Evolutionary conservation across 2,797 vertebrate genomes (phyloP), one percentile per base, ranked within the genome.

Genomic region (Notamacropus eugenii): DNA sequence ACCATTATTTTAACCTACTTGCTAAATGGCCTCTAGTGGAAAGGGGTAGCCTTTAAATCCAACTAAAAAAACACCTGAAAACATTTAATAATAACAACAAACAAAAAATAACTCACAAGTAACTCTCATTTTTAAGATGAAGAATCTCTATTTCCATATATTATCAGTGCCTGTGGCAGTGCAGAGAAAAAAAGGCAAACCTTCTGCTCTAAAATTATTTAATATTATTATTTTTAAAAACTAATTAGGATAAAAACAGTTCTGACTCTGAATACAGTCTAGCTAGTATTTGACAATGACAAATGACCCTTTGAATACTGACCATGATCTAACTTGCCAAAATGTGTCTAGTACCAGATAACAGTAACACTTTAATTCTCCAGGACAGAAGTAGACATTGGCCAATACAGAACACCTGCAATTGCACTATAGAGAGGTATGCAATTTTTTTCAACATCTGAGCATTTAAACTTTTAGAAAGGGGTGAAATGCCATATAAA

Each of bases 381-480:
- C 74, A 93, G 52, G 0, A 92, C n/a, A 87, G 94, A 96, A 91
- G 46, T 93, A 92, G 55, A n/a, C 94, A 14, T 54, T 91, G 34
- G 58, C 54, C 92, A 90, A 94, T 93, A 92, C 9, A 93, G 90
- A 10, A 93, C 22, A 87, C 40, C 22, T 87, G 40, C 22, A 87
- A 50, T 87, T 50, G 50, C 40, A 87, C 40, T 87, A 82, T 27
- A 27, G 74, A 28, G 22, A 87, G 40, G 24, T 27, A 50, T 24
- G 24, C 40, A 87, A 50, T 46, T 50, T 87, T 74, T 87, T 87
- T 50, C 22, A 87, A 87, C 74, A 87, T 87, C 40, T 24, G 91
- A 95, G 97, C 92, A 94, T 93, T 82, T 74, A 91, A 95, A 94
- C 50, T 90, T 90, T 91, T 91, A 96, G 93, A 95, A 92, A 54